Conservation (phyloP, 2,888 invertebrate species). For the Drosophila maculinotata region DNA sequence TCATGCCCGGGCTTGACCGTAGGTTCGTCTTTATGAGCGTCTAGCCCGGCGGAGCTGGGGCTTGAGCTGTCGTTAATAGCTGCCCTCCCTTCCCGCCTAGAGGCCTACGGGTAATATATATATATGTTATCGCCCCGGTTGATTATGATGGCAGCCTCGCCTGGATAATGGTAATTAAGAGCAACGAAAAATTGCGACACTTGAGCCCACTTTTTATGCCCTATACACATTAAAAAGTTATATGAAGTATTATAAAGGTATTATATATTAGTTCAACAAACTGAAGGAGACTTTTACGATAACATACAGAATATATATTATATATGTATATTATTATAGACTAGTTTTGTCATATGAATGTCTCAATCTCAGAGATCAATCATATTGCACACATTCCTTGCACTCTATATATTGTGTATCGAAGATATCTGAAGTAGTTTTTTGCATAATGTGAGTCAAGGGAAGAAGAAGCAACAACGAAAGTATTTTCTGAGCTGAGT, state of each 20-base stretch:
- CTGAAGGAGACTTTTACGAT: too few species aligned
- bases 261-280: too few species aligned
- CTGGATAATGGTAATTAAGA: slow-evolving; percentile 39
- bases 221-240: not conserved
- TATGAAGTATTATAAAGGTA: not conserved
- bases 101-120: not conserved
- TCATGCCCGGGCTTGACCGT: not conserved
- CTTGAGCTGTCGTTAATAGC: not conserved
- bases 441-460: too few species aligned
- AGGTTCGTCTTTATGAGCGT: not conserved
- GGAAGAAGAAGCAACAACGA: too few species aligned
- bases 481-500: not conserved
- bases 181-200: slow-evolving; percentile 35
- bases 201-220: slow-evolving; percentile 13
- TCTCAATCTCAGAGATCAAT: too few species aligned
- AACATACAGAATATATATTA: too few species aligned
- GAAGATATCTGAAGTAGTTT: too few species aligned
- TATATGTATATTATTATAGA: too few species aligned
- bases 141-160: slow-evolving; percentile 15
- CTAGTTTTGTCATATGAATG: too few species aligned
- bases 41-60: not conserved
- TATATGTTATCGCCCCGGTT: slow-evolving; percentile 3
- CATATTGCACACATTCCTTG: too few species aligned
- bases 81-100: not conserved
- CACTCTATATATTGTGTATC: too few species aligned